phyloP scores from a whole-genome alignment of 2,888 invertebrate species.

The Plusia festucae region DNA sequence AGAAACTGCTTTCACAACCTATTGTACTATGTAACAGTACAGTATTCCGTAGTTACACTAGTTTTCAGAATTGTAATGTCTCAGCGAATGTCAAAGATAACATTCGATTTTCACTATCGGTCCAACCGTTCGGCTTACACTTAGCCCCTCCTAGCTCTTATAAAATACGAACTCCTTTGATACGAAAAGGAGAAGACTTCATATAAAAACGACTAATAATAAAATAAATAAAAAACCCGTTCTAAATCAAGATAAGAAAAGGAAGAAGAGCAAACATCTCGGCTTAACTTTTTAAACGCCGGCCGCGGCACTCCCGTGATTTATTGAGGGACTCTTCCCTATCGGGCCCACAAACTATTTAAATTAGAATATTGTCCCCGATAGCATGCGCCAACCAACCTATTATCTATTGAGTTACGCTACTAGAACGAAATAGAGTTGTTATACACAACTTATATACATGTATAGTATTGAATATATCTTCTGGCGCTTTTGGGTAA shows the following conservation, averaged over 20 bases:
- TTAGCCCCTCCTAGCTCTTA: too few species aligned
- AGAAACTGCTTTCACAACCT: too few species aligned
- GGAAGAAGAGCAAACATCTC: slow-evolving; percentile 66
- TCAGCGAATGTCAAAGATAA: too few species aligned
- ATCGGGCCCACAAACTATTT: slow-evolving; percentile 77
- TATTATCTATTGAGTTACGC: slow-evolving; percentile 73
- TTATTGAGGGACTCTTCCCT: slow-evolving; percentile 65
- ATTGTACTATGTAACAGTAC: too few species aligned
- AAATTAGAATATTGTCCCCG: slow-evolving; percentile 82
- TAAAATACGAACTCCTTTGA: too few species aligned
- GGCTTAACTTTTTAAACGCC: slow-evolving; percentile 78
- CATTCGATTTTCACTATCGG: too few species aligned
- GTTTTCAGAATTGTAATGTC: too few species aligned
- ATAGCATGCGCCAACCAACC: slow-evolving; percentile 65
- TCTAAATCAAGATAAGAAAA: slow-evolving; percentile 62
- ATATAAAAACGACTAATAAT: too few species aligned
- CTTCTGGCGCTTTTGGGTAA: background rate
- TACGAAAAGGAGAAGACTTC: too few species aligned
- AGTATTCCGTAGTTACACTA: too few species aligned
- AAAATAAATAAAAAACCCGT: slow-evolving; percentile 17
- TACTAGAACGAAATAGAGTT: slow-evolving; percentile 33
- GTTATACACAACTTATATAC: slow-evolving; percentile 9
- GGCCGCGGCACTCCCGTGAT: slow-evolving; percentile 63
- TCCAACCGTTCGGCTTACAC: too few species aligned
- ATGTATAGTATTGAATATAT: too few species aligned